Evolutionary conservation across 2,113 vertebrate genomes (phyloP), one percentile per base, ranked within the genome.

Genomic region (Telmatochromis bifrenatus): DNA sequence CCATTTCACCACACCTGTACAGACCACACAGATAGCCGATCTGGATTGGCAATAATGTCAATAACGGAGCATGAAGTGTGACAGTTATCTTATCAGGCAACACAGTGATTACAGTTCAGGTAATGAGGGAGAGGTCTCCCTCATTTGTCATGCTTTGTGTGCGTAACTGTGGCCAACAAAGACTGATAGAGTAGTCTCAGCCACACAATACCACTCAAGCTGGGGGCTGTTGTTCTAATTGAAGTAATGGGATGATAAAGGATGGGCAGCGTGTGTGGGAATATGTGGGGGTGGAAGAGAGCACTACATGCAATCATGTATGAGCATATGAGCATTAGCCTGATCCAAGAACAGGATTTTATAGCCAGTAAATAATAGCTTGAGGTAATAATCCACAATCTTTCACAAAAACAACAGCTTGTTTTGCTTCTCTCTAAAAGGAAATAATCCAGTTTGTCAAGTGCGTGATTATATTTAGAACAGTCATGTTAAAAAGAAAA

Each of bases 61-160:
- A 93, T 95, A 88, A 81, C 54, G 1, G 39, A 88, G 87, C 58
- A 12, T 15, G 81, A 77, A 82, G 84, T 73, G 91, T 88, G 65
- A 90, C 87, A 81, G 84, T 87, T 93, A 91, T 88, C 92, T 93
- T 92, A 93, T 94, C 92, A 84, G 87, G 82, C 37, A 17, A 85
- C 91, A 88, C 42, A 14, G 70, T 85, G 94, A 95, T 95, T 92
- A 95, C 82, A 88, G 90, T 73, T 58, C 82, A 94, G 93, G 86
- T 94, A 94, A 95, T 94, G 93, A 93, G 90, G 55, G 80, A 89
- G 60, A 81, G 68, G 62, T 85, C 80, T 55, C 53, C 68, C 56
- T 90, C 89, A 90, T 95, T 94, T 89, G 88, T 94, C 92, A 91
- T 87, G 90, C 88, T 94, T 93, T 93, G 84, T 83, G 88, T 86